A percentile compares a stretch with the other conserved stretches of the same genome.
Evolutionary conservation across 2,113 vertebrate species (phyloP).

Genomic region (Myocastor coypus): DNA sequence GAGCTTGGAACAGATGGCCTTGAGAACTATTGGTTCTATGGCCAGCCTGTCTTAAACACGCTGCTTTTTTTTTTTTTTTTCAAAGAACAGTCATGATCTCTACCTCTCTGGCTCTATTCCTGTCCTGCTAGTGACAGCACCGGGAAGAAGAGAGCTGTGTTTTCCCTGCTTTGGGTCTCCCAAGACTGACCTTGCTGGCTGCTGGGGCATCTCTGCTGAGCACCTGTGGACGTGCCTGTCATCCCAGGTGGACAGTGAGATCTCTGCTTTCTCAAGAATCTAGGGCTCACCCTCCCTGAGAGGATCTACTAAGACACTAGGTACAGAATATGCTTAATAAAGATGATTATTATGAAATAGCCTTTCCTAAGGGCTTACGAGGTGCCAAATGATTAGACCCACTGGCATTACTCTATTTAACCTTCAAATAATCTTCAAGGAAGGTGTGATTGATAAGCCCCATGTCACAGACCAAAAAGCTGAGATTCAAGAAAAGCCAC

Average conservation of each 20-base stretch:
- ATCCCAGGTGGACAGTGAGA: not conserved
- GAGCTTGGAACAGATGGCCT: not conserved
- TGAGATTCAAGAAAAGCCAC: not conserved
- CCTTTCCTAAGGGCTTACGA: not conserved
- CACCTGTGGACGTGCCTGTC: not conserved
- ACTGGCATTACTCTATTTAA: not conserved
- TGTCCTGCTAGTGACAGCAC: not conserved
- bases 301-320: not conserved
- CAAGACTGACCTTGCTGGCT: not conserved
- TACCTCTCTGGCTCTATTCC: not conserved
- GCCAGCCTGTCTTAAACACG: not conserved
- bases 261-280: not conserved
- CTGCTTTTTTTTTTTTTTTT: not conserved
- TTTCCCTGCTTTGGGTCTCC: not conserved
- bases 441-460: not conserved
- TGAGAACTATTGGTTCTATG: not conserved
- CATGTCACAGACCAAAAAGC: not conserved
- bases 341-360: not conserved
- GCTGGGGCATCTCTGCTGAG: not conserved
- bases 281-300: not conserved
- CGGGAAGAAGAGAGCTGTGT: not conserved
- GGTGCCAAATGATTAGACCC: not conserved
- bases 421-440: not conserved
- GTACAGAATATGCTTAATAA: not conserved
- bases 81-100: not conserved